These are phyloP conservation scores for Lepeophtheirus salmonis DNA, from an alignment of 1,140 invertebrate species.

Conservation along the genomic window DNA sequence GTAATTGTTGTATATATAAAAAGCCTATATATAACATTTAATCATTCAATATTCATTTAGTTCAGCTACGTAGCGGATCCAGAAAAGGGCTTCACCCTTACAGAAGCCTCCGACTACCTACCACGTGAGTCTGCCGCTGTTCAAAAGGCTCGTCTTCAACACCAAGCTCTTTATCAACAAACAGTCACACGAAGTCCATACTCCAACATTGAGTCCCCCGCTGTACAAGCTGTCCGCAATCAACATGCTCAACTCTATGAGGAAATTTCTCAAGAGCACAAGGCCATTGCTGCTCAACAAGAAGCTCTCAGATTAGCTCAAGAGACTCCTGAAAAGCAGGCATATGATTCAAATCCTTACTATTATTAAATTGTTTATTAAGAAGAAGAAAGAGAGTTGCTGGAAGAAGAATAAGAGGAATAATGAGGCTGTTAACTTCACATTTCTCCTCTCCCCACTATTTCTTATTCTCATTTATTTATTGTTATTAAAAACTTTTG, in stretches of 20 bases:
- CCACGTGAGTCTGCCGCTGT: slow-evolving; percentile 4
- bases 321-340: neutral
- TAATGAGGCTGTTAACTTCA: no score
- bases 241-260: neutral
- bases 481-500: neutral
- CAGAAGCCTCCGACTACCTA: neutral
- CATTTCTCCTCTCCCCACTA: no score
- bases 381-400: neutral
- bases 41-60: neutral
- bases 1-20: neutral
- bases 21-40: neutral
- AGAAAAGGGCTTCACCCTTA: slow-evolving; percentile 1
- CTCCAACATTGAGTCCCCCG: neutral
- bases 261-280: slow-evolving; percentile 1
- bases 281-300: neutral
- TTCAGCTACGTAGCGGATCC: slow-evolving; percentile 13
- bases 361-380: neutral
- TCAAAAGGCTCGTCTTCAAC: neutral
- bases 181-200: neutral
- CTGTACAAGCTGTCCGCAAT: neutral
- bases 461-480: neutral
- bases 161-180: slow-evolving; percentile 3
- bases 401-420: neutral
- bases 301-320: neutral
- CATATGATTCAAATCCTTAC: neutral